phyloP scores from a whole-genome alignment of 2,113 vertebrate genomes.

The Thamnaconus septentrionalis region DNA sequence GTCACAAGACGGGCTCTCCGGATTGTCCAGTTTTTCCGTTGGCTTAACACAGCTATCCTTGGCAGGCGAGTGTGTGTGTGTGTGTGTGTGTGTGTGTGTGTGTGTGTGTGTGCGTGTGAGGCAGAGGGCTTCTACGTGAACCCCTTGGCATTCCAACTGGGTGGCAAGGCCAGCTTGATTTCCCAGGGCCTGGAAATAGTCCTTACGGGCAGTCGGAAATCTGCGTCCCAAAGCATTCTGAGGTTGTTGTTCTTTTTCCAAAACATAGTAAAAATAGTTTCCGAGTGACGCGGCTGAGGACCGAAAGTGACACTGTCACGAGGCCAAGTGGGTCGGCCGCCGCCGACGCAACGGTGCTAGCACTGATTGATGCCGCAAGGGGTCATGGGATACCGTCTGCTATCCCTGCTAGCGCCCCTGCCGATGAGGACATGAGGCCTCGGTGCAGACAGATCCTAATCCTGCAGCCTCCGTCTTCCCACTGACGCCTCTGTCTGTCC shows the following conservation, averaged over 20 bases:
- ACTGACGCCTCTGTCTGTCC: neutral
- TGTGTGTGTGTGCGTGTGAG: conserved; percentile 4
- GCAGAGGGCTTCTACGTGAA: conserved; percentile 37
- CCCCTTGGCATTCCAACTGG: conserved; percentile 53
- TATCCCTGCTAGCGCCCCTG: conserved; percentile 8
- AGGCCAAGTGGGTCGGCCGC: conserved; percentile 57
- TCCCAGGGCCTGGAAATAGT: conserved; percentile 53
- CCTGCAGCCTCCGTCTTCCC: conserved; percentile 18
- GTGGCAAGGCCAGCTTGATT: conserved; percentile 45
- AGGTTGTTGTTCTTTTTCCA: conserved; percentile 34
- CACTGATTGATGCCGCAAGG: conserved; percentile 38
- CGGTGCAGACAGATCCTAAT: conserved; percentile 46
- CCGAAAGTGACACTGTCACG: conserved; percentile 25
- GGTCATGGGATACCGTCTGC: conserved; percentile 21
- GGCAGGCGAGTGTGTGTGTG: too few relatives aligned
- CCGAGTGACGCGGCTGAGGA: conserved; percentile 24
- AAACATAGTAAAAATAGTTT: conserved; percentile 66
- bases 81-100: too few relatives aligned
- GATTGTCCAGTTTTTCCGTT: too few relatives aligned
- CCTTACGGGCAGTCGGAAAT: conserved; percentile 46
- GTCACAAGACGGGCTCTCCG: too few relatives aligned
- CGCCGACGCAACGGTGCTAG: conserved; percentile 45
- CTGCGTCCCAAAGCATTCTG: conserved; percentile 33
- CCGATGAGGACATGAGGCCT: conserved; percentile 24
- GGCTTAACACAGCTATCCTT: neutral